A percentile compares a stretch with the other conserved stretches of the same genome.
Conservation (phyloP, 2,888 invertebrate species). For the Papilio elwesi region DNA sequence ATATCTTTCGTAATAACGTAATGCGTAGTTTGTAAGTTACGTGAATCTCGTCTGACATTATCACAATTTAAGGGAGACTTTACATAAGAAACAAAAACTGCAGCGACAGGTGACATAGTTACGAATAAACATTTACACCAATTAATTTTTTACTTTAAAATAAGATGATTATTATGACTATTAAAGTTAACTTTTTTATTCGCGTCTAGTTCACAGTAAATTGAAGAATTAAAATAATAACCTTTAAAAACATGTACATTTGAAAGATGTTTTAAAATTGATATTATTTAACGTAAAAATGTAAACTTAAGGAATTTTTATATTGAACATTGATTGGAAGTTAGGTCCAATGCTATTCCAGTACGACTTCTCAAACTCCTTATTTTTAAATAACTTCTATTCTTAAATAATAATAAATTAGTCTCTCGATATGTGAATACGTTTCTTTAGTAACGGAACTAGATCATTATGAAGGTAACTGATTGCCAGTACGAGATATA, state of each 20-base stretch:
- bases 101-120: no score
- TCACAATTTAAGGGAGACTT: conserved; percentile 40
- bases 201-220: no score
- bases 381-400: neutral
- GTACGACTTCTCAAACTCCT: no score
- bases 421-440: conserved; percentile 6
- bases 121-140: neutral
- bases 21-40: conserved; percentile 48
- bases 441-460: conserved; percentile 40
- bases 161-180: neutral
- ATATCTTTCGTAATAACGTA: conserved; percentile 43
- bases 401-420: neutral
- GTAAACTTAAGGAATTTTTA: neutral
- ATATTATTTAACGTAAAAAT: neutral
- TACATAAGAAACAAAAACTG: conserved; percentile 2
- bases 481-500: conserved; percentile 46
- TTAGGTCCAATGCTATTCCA: no score
- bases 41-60: conserved; percentile 44
- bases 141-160: neutral
- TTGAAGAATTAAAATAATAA: neutral
- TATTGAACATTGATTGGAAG: neutral
- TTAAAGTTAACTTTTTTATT: neutral
- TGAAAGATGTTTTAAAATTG: no score
- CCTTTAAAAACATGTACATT: no score
- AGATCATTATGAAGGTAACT: conserved; percentile 46